Conservation (phyloP, 2,797 vertebrate genomes). For the Alectoris magna region DNA sequence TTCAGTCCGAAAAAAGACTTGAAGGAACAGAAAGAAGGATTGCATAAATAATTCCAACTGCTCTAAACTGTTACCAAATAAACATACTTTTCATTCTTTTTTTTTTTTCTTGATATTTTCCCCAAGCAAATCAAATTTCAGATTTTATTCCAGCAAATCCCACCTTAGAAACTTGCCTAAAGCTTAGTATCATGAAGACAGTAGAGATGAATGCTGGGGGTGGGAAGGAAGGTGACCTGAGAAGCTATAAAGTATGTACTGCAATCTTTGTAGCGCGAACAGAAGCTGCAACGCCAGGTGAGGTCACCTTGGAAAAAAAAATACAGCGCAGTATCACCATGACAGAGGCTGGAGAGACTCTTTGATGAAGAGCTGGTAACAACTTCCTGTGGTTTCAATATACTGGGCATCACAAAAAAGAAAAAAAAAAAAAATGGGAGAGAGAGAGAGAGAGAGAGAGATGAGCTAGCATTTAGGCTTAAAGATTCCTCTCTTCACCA, state of each 20-base stretch:
- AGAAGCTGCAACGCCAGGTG: not conserved
- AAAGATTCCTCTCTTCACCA: not conserved
- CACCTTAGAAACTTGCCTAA: not conserved
- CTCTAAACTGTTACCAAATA: not conserved
- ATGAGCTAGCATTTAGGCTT: not conserved
- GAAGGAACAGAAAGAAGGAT: not conserved
- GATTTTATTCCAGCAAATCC: not conserved
- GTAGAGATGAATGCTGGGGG: rapidly evolving
- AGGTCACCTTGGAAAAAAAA: slow-evolving; percentile 48
- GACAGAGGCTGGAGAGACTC: not conserved
- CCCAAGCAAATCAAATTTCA: not conserved
- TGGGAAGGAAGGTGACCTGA: not conserved
- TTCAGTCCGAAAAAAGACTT: slow-evolving; percentile 6
- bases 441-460: not conserved
- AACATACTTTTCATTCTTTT: not conserved
- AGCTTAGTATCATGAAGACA: not conserved
- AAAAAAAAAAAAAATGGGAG: too few species aligned
- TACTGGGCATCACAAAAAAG: not conserved
- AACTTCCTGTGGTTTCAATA: slow-evolving; percentile 43
- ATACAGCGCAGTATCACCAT: not conserved
- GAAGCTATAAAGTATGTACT: not conserved
- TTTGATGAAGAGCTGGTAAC: slow-evolving; percentile 35
- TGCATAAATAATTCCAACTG: not conserved
- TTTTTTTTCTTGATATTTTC: not conserved
- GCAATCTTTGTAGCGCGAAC: not conserved